These are phyloP conservation scores for Cryptophagus acutangulus DNA, from an alignment of 2,888 invertebrate species.

Conservation along the genomic window DNA sequence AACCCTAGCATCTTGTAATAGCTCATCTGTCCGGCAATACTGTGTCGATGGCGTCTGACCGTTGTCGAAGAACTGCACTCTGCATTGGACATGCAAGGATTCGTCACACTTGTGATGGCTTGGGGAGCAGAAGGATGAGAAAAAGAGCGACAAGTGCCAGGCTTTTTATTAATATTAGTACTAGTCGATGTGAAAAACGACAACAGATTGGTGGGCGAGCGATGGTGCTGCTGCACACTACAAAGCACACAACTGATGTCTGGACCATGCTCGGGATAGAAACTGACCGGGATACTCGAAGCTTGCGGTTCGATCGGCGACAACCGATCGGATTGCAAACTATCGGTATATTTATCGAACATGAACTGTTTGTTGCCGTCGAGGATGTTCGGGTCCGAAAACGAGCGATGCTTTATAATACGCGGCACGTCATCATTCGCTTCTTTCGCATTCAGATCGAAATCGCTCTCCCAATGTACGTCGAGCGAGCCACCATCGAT, in stretches of 20 bases:
- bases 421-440: slow-evolving; percentile 20
- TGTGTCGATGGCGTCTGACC: slow-evolving; percentile 83
- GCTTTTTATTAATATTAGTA: slow-evolving; percentile 4
- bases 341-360: slow-evolving; percentile 34
- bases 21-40: slow-evolving; percentile 93
- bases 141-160: slow-evolving; percentile 35
- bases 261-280: slow-evolving; percentile 36
- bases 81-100: slow-evolving; percentile 41
- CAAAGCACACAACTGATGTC: slow-evolving; percentile 28
- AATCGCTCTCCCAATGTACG: slow-evolving; percentile 39
- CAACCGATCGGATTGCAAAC: slow-evolving; percentile 20
- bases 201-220: slow-evolving; percentile 38
- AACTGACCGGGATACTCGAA: slow-evolving; percentile 35
- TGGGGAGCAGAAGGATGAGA: slow-evolving; percentile 36
- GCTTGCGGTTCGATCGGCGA: slow-evolving; percentile 34
- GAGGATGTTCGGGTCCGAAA: slow-evolving; percentile 46
- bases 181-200: slow-evolving; percentile 37
- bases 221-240: slow-evolving; percentile 23
- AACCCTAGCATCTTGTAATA: slow-evolving; percentile 87
- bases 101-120: slow-evolving; percentile 31
- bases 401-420: slow-evolving; percentile 37
- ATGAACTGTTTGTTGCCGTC: slow-evolving; percentile 35
- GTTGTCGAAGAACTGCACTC: slow-evolving; percentile 19
- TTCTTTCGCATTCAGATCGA: slow-evolving; percentile 26
- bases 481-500: slow-evolving; percentile 34